These are phyloP conservation scores for Conus ventricosus DNA, from an alignment of 1,140 invertebrate species.

Conservation along the genomic window DNA sequence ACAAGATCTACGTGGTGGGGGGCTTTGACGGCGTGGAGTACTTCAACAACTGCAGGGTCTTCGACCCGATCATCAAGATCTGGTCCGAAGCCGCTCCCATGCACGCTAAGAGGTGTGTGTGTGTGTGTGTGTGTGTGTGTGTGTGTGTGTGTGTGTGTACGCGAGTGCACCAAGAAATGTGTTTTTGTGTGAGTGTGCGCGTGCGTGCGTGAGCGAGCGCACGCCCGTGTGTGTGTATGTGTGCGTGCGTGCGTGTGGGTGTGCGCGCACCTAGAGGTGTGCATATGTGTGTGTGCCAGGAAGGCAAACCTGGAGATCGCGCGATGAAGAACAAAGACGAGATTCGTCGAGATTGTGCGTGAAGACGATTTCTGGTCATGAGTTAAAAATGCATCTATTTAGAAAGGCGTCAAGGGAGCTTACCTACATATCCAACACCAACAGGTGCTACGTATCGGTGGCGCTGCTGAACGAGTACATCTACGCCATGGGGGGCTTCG, in stretches of 20 bases:
- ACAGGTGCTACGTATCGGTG: slow-evolving; percentile 78
- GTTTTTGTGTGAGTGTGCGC: no score
- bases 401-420: not conserved
- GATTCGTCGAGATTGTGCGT: no score
- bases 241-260: no score
- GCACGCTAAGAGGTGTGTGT: slow-evolving; percentile 56
- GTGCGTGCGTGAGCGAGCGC: no score
- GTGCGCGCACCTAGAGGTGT: no score
- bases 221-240: no score
- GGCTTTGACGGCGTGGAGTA: slow-evolving; percentile 76
- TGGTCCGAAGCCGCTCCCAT: slow-evolving; percentile 63
- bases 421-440: not conserved
- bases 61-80: slow-evolving; percentile 52
- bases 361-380: no score
- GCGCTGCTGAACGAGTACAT: slow-evolving; percentile 83
- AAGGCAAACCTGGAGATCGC: no score
- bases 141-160: slow-evolving; percentile 3
- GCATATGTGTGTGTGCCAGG: no score
- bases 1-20: slow-evolving; percentile 82
- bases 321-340: no score
- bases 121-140: slow-evolving; percentile 14
- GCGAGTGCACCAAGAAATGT: no score
- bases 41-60: slow-evolving; percentile 60
- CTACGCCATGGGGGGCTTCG: slow-evolving; percentile 84
- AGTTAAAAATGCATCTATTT: no score